Base-by-base conservation (phyloP, 2,888 invertebrate genomes). In the Ptilodon capucinus region DNA sequence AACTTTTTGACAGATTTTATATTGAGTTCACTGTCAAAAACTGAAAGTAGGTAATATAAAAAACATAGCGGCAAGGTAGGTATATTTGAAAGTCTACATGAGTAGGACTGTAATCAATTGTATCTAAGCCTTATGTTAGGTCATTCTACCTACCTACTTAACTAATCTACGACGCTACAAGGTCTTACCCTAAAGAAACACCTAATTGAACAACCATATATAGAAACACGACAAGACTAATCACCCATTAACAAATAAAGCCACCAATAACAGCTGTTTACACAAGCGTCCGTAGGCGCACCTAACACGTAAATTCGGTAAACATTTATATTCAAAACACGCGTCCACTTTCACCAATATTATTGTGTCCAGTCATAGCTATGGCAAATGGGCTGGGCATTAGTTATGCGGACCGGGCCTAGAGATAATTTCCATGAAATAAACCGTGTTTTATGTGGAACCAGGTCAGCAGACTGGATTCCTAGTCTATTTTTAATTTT, bases 341-440 rank as follows among this genome's bases (percentile, higher is more conserved):
- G 42, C 45, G 35, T 13, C 32, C 44, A 48, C 51, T 52, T 52
- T 52, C 51, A 40, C 40, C 25, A 16, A 40, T 16, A 38, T 34
- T 17, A 8, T 19, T 38, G n/a, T 38, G 5, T 5, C 38, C 6
- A 11, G n/a, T 38, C 18, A 38, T 38, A 19, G n/a, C 38, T 18
- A 13, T 38, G 19, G 19, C 38, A n/a, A 38, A 38, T 38, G n/a
- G 19, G 18, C 9, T 38, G 19, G 0, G 2, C 19, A 19, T 19
- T 38, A 13, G 38, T 2, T 35, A 35, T 16, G 38, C 19, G 6
- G 6, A 19, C n/a, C 38, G 6, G 4, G 19, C 4, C 4, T 19
- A 19, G n/a, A 38, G n/a, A 19, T 7, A 32, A 14, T 28, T 28
- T n/a, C n/a, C 28, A 28, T 9, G 32, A 32, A 13, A 32, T 32